These are phyloP conservation scores for Pyxicephalus adspersus DNA, from an alignment of 2,113 vertebrate species.

Conservation along the genomic window DNA sequence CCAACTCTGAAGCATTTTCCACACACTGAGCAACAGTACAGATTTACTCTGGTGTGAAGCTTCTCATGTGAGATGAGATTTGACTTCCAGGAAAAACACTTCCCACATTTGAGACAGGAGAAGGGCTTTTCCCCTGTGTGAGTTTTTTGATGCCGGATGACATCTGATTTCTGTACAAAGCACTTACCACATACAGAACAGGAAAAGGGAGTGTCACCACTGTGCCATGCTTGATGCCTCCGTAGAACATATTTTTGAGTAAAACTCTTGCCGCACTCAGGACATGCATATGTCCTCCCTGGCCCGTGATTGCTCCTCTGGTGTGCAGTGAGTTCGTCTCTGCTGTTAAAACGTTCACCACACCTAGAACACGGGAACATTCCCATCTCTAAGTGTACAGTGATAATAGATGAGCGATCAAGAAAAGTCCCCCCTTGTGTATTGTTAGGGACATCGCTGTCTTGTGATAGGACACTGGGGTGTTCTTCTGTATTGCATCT, in stretches of 20 bases:
- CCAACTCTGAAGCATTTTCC: background rate
- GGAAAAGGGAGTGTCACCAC: slow-evolving; percentile 60
- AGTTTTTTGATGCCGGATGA: background rate
- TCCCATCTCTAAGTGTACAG: background rate
- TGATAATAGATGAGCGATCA: too few relatives aligned
- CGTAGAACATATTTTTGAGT: slow-evolving; percentile 2
- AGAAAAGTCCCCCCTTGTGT: too few relatives aligned
- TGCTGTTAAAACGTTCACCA: background rate
- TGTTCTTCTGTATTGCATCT: too few relatives aligned
- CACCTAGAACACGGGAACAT: background rate
- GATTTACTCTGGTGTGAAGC: too few relatives aligned
- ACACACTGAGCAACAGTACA: too few relatives aligned
- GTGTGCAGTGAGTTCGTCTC: background rate
- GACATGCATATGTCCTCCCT: background rate
- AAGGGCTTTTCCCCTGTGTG: too few relatives aligned
- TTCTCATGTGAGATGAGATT: too few relatives aligned
- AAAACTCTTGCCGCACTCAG: slow-evolving; percentile 1
- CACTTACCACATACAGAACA: slow-evolving; percentile 59
- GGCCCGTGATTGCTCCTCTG: slow-evolving; percentile 5
- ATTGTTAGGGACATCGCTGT: too few relatives aligned
- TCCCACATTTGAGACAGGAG: too few relatives aligned
- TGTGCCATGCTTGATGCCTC: slow-evolving; percentile 62
- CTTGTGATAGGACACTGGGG: too few relatives aligned
- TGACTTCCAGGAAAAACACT: too few relatives aligned
- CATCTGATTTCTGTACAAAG: slow-evolving; percentile 60